Evolutionary conservation across 1,140 invertebrate genomes (phyloP), one percentile per base, ranked within the genome.

Genomic region (Aphelinus atriplicis): DNA sequence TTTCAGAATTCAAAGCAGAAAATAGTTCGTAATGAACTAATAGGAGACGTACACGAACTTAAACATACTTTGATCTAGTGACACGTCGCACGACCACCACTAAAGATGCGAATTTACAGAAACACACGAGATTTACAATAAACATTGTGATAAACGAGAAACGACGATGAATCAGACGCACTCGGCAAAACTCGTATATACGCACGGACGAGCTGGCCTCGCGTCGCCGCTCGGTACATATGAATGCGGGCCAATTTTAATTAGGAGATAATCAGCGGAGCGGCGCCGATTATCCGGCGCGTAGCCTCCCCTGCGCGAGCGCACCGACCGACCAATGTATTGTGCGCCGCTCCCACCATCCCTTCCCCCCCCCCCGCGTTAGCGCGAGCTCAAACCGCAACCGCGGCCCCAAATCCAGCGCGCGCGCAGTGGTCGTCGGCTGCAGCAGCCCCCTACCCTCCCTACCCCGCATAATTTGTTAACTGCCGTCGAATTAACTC

Each of bases 401-500:
- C 78, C 79, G 80, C 82, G 80, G 81, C 78, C 80, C 79, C 81
- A 43, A 61, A n/a, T 57, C 26, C 56, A 7, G 3, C 26, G 10
- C 4, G 10, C 4, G 4, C 56, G 42, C 80, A 82, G 80, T 81
- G 84, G 79, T 77, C 79, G 73, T 78, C 77, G 78, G 76, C 80
- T 82, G 84, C 84, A 84, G 76, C 85, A 83, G 83, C 77, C 79
- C 82, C 79, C 80, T 79, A 80, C 80, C 81, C 53, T 51, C 43
- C 26, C 26, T 26, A 26, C 26, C 79, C 72, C 81, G 75, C 83
- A 85, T 85, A 84, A 84, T 87, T 87, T 84, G 81, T 85, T 86
- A 86, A 87, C 85, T 86, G 80, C 81, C 81, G 80, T 81, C 79
- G 81, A 84, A 85, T 85, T 84, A 82, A 83, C 84, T 85, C 76